A percentile compares a stretch with the other conserved stretches of the same genome.
phyloP scores from a whole-genome alignment of 1,140 invertebrate genomes.

The Arion vulgaris region DNA sequence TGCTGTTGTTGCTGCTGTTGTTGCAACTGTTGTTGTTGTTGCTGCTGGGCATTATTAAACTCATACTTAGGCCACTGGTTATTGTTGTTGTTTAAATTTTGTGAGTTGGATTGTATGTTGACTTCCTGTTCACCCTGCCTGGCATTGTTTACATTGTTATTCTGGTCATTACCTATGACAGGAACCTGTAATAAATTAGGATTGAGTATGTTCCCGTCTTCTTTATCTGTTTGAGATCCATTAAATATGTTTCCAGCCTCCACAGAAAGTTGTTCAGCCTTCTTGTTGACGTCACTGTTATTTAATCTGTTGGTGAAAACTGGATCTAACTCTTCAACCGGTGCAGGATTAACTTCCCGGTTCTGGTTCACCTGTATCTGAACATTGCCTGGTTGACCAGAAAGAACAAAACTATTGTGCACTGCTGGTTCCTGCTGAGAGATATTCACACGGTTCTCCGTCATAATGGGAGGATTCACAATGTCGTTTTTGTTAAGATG shows the following conservation, averaged over 20 bases:
- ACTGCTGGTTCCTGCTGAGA: too few species aligned
- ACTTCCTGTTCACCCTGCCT: not conserved
- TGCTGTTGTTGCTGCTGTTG: slow-evolving; percentile 12
- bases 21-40: not conserved
- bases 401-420: too few species aligned
- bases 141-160: not conserved
- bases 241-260: not conserved
- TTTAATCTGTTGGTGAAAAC: too few species aligned
- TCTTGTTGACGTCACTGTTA: too few species aligned
- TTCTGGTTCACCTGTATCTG: too few species aligned
- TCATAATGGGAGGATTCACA: too few species aligned
- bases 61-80: slow-evolving; percentile 6
- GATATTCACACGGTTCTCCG: too few species aligned
- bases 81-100: not conserved
- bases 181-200: not conserved
- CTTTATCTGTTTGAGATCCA: not conserved
- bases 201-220: not conserved
- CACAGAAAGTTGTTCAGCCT: too few species aligned
- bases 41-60: not conserved
- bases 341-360: too few species aligned
- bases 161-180: not conserved
- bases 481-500: too few species aligned
- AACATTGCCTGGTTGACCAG: too few species aligned
- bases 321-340: too few species aligned
- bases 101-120: not conserved